Conservation (phyloP, 1,140 invertebrate genomes). For the Druon quercuslanigerum region DNA sequence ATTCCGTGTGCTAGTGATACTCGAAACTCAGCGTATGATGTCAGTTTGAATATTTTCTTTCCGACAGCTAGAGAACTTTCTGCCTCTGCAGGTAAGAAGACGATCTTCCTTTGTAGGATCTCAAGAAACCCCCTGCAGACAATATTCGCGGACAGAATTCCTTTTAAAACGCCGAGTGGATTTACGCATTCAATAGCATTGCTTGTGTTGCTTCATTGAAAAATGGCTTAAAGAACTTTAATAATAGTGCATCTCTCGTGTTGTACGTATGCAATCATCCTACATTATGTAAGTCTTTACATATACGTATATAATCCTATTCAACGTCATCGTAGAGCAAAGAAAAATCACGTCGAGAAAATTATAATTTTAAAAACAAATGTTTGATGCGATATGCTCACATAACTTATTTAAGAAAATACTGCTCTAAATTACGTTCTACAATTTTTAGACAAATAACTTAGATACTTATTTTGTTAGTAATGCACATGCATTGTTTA, state of each 20-base stretch:
- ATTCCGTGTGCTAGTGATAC: neutral
- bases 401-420: no score
- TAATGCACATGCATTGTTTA: no score
- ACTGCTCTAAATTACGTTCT: no score
- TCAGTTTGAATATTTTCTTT: constrained; percentile 8
- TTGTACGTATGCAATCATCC: constrained; percentile 1
- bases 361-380: neutral
- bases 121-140: neutral
- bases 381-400: neutral
- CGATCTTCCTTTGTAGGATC: constrained; percentile 17
- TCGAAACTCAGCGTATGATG: constrained; percentile 1
- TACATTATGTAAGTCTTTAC: neutral
- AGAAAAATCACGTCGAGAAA: neutral
- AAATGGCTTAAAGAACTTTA: neutral
- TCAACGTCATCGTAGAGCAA: neutral
- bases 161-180: neutral
- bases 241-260: neutral
- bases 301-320: neutral
- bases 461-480: no score
- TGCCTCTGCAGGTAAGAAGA: neutral
- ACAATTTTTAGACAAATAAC: no score
- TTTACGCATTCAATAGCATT: constrained; percentile 15
- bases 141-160: neutral
- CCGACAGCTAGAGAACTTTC: constrained; percentile 2
- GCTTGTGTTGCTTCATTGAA: constrained; percentile 14